Evolutionary conservation across 2,113 vertebrate species (phyloP), one percentile per base, ranked within the genome.

Genomic region (Lipophrys pholis): DNA sequence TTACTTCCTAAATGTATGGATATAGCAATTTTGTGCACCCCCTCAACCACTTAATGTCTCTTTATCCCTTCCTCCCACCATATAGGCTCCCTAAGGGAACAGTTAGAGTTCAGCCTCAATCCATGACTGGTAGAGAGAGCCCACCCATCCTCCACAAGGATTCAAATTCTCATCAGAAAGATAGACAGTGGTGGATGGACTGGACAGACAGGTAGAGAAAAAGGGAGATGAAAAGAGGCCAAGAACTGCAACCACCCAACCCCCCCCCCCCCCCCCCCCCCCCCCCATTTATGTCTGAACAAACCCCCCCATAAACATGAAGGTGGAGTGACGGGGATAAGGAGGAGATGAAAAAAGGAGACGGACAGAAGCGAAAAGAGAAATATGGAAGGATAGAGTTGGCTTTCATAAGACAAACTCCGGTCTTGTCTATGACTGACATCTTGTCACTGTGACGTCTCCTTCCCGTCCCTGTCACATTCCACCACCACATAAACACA

Each of bases 1-100:
- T 94, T 93, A 94, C 93, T 94, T 95, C 94, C 94, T 95, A 95
- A 95, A 96, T 95, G 94, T 94, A 94, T 94, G 95, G 93, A 96
- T 84, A 52, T 39, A 72, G 36, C 66, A 11, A 69, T 46, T 43
- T 67, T 53, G 41, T 62, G 21, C 21, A 30, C 60, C 92, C 91
- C 92, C 57, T 65, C 30, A 81, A 78, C 66, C 43, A 46, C 69
- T 77, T 58, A 79, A 58, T 54, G 57, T 10, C 52, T 62, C 30
- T 55, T 38, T 43, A 70, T 63, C 64, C 80, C 59, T 62, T 73
- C 73, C 69, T 60, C 61, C 60, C 58, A 72, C 54, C 59, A 35
- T 45, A 57, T 8, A 30, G 51, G 35, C 54, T 83, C 84, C 88
- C 84, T 95, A 90, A 91, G 89, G 93, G 91, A 93, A 94, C 94